phyloP scores from a whole-genome alignment of 2,888 invertebrate genomes.

The Pseudanteris insignis region DNA sequence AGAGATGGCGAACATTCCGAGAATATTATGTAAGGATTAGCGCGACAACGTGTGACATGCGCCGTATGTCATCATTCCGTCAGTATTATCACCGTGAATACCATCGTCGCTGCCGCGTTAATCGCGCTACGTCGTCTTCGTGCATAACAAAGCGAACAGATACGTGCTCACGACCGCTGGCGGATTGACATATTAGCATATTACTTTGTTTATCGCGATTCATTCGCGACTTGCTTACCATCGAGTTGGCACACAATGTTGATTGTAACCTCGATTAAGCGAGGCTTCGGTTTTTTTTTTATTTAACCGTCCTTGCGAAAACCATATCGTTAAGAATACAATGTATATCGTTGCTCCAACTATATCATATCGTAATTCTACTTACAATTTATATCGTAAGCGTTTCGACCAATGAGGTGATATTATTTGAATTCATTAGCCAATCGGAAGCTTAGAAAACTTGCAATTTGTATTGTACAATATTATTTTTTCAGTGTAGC shows the following conservation, averaged over 20 bases:
- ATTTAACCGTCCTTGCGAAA: too few species aligned
- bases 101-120: constrained; percentile 29
- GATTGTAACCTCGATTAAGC: constrained; percentile 37
- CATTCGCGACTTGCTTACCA: constrained; percentile 29
- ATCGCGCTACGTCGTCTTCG: constrained; percentile 27
- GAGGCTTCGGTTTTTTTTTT: constrained; percentile 27
- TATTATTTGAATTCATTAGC: too few species aligned
- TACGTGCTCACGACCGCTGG: constrained; percentile 27
- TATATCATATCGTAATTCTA: too few species aligned
- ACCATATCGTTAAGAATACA: too few species aligned
- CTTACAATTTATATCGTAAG: too few species aligned
- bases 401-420: too few species aligned
- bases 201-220: constrained; percentile 43
- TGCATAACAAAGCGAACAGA: constrained; percentile 35
- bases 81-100: constrained; percentile 27
- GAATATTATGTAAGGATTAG: too few species aligned
- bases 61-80: constrained; percentile 27
- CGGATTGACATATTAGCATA: constrained; percentile 41
- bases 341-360: too few species aligned
- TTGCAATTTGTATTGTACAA: too few species aligned
- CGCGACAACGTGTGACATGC: constrained; percentile 27
- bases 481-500: too few species aligned
- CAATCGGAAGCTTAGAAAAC: too few species aligned
- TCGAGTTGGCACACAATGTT: constrained; percentile 26
- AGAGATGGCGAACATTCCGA: too few species aligned